Evolutionary conservation across 1,140 invertebrate species (phyloP), one percentile per base, ranked within the genome.

Genomic region (Heliothis subflexa): DNA sequence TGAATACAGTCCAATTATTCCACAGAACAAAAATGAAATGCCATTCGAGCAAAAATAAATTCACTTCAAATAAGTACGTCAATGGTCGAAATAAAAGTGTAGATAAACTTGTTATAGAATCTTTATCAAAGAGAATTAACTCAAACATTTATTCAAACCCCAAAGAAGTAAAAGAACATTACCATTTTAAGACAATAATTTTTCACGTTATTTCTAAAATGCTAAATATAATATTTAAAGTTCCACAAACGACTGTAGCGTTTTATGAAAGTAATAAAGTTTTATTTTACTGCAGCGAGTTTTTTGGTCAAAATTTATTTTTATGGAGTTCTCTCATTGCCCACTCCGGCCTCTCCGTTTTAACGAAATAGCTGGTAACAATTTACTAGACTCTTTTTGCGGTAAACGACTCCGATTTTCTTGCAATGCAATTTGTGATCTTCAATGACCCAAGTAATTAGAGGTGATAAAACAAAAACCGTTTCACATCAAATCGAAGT

Each of bases 201-300:
- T 28, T 68, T 12, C 50, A 28, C 47, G 13, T 14, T 16, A 50
- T 52, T 50, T 52, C 47, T 68, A 18, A 68, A 49, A 11, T 10
- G 12, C 18, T 28, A 62, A 40, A 40, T 62, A 50, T 28, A 50
- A 50, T 25, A 68, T 47, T 50, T 50, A 68, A 50, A 49, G 40
- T 68, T 68, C 64, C 54, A 50, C 54, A 50, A 75, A 62, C 25
- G 14, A 75, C 54, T 75, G 59, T 21, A 28, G 1, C 47, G 18
- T 64, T 75, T 75, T 75, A 75, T 25, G 21, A 62, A 75, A 9
- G 21, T 75, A 47, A 61, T 75, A 64, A 75, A 62, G 45, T 75
- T 75, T 75, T 61, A 62, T 75, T 75, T 75, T 62, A 75, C 50
- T 47, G 72, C 18, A 18, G 57, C 57, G 25, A 62, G 55, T 75